Percentiles rank a stretch among this genome's conserved stretches.
Evolutionary conservation across 1,140 invertebrate genomes (phyloP).

Genomic region (Listronotus bonariensis): DNA sequence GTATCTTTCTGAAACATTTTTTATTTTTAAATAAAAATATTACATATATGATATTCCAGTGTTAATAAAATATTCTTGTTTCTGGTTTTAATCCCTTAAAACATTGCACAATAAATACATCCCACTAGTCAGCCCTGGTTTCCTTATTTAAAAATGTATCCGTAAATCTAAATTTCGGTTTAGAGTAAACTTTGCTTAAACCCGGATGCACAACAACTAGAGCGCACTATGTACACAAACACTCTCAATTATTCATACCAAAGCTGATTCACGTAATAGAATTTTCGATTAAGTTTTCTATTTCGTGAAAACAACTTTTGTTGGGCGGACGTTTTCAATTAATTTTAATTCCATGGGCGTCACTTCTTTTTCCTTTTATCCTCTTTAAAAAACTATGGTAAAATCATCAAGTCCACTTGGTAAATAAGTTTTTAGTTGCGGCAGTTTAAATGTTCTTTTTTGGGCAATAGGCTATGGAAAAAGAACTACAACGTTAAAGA

Average conservation of each 20-base stretch:
- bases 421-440: too few relatives aligned
- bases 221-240: constrained; percentile 34
- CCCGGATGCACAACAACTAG: constrained; percentile 35
- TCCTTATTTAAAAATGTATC: constrained; percentile 18
- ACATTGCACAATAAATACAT: constrained; percentile 4
- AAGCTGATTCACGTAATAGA: constrained; percentile 39
- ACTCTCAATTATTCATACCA: constrained; percentile 33
- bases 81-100: not conserved
- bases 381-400: too few relatives aligned
- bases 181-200: constrained; percentile 35
- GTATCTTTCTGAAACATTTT: too few relatives aligned
- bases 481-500: too few relatives aligned
- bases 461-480: too few relatives aligned
- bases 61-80: constrained; percentile 7
- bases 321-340: constrained; percentile 26
- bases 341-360: constrained; percentile 8
- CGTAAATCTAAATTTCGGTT: constrained; percentile 27
- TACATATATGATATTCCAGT: too few relatives aligned
- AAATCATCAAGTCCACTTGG: too few relatives aligned
- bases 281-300: constrained; percentile 38
- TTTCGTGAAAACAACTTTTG: constrained; percentile 33
- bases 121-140: not conserved
- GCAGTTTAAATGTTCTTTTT: too few relatives aligned
- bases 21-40: too few relatives aligned
- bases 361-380: not conserved